phyloP scores from a whole-genome alignment of 92 coral and sea anemone genomes.

The Isaurus tuberculatus region DNA sequence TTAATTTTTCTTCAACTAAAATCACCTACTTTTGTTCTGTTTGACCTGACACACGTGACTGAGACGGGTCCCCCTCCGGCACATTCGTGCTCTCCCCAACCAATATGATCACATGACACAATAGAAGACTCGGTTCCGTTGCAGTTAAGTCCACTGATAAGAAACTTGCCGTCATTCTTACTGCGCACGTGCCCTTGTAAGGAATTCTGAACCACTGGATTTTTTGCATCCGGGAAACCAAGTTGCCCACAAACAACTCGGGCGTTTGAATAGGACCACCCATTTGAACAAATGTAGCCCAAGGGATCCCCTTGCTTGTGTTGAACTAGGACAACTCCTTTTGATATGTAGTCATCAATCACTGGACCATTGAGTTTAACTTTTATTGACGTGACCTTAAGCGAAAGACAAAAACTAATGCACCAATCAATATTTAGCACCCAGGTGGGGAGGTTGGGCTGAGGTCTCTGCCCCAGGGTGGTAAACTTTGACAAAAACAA shows the following conservation, averaged over 20 bases:
- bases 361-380: constrained; percentile 71
- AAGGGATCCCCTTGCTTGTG: constrained; percentile 63
- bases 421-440: no score
- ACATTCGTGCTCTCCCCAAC: constrained; percentile 75
- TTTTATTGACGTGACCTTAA: constrained; percentile 63
- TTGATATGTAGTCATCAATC: constrained; percentile 68
- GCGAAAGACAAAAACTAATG: background rate
- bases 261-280: constrained; percentile 69
- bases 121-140: constrained; percentile 87
- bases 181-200: constrained; percentile 31
- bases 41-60: constrained; percentile 59
- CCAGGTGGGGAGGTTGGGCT: no score
- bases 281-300: constrained; percentile 80
- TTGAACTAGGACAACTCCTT: constrained; percentile 71
- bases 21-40: constrained; percentile 12
- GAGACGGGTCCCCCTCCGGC: constrained; percentile 56
- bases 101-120: constrained; percentile 84
- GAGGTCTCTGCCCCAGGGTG: no score
- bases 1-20: background rate
- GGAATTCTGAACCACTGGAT: background rate
- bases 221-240: constrained; percentile 72
- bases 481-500: no score
- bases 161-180: constrained; percentile 28
- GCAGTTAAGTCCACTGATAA: constrained; percentile 75
- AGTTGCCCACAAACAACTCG: constrained; percentile 93